Evolutionary conservation across 2,888 invertebrate species (phyloP), one percentile per base, ranked within the genome.

Genomic region (Phorcus lineatus): DNA sequence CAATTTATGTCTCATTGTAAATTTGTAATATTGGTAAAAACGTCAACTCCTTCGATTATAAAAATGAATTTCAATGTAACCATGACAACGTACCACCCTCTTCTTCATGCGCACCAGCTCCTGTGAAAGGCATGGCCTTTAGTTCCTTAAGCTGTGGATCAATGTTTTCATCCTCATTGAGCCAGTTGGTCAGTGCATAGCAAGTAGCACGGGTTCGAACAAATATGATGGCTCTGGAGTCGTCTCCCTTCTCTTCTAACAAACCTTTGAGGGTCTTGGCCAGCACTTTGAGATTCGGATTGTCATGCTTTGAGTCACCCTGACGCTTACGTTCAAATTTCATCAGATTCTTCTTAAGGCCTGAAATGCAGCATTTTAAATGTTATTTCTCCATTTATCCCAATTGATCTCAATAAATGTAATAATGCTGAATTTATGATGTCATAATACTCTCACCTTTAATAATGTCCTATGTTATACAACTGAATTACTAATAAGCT

Each of bases 161-260:
- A 22, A 53, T 55, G 31, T 55, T 62, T 4, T 36, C 19, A 47
- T 67, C 47, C 36, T 74, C 77, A 52, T 82, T 81, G 16, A 89
- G 76, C 82, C 86, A 89, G 13, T 75, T 62, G 11, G 85, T 81
- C 22, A 89, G 77, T 9, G 88, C 84, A 13, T 77, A 74, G 53
- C 88, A 87, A 0, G 88, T 86, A 13, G 88, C 88, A 47, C 89
- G 80, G 9, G 87, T 86, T 62, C 87, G 83, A 6, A 89, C 88
- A 83, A 89, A 89, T 31, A 88, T 83, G 67, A 89, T 86, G 16
- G 85, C 86, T 28, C 86, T 79, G 0, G 87, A 84, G 16, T 85
- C 80, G 0, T 81, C 81, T 19, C 85, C 83, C 47, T 85, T 80
- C 2, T 77, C 78, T 1, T 80, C 54, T 19, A 87, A 79, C 78